phyloP scores from a whole-genome alignment of 2,113 vertebrate genomes.

The Megaceryle maxima region DNA sequence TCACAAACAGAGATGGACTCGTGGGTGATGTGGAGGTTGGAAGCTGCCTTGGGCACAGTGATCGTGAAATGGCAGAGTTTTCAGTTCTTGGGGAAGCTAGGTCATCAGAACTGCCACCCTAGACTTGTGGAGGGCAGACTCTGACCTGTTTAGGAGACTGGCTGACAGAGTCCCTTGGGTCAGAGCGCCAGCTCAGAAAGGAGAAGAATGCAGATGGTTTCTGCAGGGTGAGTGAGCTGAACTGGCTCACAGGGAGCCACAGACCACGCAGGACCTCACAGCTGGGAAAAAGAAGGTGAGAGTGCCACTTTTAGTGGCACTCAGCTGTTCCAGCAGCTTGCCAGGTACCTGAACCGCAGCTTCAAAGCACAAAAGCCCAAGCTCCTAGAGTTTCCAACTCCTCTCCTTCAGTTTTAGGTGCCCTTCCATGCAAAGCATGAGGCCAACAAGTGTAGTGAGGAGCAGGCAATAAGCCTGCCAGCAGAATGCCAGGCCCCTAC shows the following conservation, averaged over 20 bases:
- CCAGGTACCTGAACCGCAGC: neutral
- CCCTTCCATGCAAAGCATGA: neutral
- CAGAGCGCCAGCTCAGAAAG: neutral
- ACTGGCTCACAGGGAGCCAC: neutral
- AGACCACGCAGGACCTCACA: neutral
- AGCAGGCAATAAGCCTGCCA: neutral
- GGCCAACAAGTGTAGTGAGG: neutral
- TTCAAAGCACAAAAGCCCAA: neutral
- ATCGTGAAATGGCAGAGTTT: neutral
- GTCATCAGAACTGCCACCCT: neutral
- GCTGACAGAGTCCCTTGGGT: neutral
- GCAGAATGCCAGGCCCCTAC: neutral
- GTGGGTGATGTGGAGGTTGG: neutral
- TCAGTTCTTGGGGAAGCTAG: neutral
- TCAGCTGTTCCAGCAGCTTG: neutral
- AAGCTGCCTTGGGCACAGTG: neutral
- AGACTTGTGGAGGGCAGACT: neutral
- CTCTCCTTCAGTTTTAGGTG: neutral
- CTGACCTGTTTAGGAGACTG: no score
- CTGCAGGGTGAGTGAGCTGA: neutral
- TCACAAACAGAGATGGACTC: neutral
- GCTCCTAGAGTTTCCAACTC: rapidly evolving
- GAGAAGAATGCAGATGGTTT: neutral
- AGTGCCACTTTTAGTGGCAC: neutral
- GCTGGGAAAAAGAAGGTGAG: neutral